Percentiles rank a stretch among this genome's conserved stretches.
Evolutionary conservation across 92 coral and sea anemone species (phyloP).

Genomic region (Siderastrea siderea): DNA sequence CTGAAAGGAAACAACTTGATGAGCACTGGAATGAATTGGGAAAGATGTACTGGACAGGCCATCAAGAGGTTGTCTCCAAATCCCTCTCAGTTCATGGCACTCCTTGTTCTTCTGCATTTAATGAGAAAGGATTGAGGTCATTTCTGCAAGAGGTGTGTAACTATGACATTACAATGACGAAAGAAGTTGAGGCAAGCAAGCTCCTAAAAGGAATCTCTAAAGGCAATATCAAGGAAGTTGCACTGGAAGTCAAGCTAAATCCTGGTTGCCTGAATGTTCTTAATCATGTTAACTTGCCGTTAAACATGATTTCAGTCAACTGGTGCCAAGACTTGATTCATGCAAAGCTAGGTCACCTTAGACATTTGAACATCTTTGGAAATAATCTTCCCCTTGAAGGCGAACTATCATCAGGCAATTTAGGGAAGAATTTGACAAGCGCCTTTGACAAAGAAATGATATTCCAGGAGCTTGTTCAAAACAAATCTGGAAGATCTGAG

Average conservation of each 20-base stretch:
- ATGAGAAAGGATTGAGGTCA: slow-evolving; percentile 75
- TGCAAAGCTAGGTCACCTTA: slow-evolving; percentile 79
- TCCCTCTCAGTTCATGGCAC: slow-evolving; percentile 43
- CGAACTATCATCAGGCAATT: slow-evolving; percentile 75
- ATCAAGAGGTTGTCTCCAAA: slow-evolving; percentile 61
- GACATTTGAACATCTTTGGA: slow-evolving; percentile 77
- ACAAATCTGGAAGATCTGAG: slow-evolving; percentile 24
- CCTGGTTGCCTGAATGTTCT: slow-evolving; percentile 87
- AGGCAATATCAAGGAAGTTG: slow-evolving; percentile 67
- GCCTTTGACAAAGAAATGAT: slow-evolving; percentile 89
- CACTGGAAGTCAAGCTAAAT: slow-evolving; percentile 75
- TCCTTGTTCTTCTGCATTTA: slow-evolving; percentile 40
- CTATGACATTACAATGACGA: slow-evolving; percentile 68
- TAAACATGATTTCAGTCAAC: slow-evolving; percentile 89
- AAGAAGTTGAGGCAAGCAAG: slow-evolving; percentile 84
- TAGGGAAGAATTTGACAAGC: slow-evolving; percentile 67
- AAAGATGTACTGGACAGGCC: slow-evolving; percentile 65
- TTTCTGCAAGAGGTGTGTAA: slow-evolving; percentile 71
- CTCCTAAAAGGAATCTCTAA: slow-evolving; percentile 85
- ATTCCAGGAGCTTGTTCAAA: slow-evolving; percentile 65
- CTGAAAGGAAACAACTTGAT: slow-evolving; percentile 68
- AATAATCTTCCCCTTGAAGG: slow-evolving; percentile 80
- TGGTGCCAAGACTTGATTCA: slow-evolving; percentile 92
- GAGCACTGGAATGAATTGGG: slow-evolving; percentile 82
- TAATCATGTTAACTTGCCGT: slow-evolving; percentile 78